phyloP scores from a whole-genome alignment of 2,113 vertebrate species.

The Rhipidura dahli region DNA sequence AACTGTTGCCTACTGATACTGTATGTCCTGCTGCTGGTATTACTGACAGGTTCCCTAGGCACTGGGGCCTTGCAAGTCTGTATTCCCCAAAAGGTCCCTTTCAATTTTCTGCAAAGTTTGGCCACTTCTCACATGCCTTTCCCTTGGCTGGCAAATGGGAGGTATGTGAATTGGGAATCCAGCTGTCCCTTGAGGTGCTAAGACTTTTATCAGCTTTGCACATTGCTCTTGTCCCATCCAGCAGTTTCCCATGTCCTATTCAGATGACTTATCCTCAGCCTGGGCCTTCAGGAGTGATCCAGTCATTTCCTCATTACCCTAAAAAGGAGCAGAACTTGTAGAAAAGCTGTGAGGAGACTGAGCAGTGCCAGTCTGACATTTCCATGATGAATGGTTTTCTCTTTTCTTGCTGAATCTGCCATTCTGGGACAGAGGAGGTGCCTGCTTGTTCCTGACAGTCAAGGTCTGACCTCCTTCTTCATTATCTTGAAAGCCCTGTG shows the following conservation, averaged over 20 bases:
- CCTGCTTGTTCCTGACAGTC: background rate
- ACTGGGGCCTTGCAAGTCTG: background rate
- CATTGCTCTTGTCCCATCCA: background rate
- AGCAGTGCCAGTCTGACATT: background rate
- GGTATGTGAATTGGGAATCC: background rate
- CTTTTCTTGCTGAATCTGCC: background rate
- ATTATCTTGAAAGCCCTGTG: background rate
- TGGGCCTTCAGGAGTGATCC: background rate
- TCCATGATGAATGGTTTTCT: background rate
- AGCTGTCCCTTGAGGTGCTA: accelerated
- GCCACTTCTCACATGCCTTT: background rate
- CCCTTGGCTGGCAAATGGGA: background rate
- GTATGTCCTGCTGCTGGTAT: background rate
- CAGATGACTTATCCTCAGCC: background rate
- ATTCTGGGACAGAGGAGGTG: background rate
- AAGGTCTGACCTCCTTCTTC: background rate
- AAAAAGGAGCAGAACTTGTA: background rate
- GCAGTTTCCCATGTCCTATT: background rate
- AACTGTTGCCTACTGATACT: background rate
- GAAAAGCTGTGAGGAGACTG: background rate
- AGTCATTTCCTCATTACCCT: background rate
- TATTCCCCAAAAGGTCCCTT: background rate
- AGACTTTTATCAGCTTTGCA: background rate
- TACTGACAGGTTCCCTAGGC: background rate
- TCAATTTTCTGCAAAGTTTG: background rate